phyloP scores from a whole-genome alignment of 2,113 vertebrate genomes.

The Corydoras maculifer region DNA sequence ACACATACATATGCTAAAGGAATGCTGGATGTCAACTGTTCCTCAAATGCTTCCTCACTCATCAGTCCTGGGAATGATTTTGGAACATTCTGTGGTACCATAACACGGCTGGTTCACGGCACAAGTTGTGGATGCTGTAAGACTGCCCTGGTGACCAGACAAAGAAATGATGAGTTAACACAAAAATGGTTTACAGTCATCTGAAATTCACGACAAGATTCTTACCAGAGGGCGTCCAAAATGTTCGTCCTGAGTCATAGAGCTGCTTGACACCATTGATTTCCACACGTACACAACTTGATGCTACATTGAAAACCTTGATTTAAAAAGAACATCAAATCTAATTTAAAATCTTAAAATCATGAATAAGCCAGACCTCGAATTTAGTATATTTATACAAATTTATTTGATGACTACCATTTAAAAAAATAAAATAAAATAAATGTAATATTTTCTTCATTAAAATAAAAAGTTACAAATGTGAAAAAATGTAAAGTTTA shows the following conservation, averaged over 20 bases:
- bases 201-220: neutral
- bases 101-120: slow-evolving; percentile 56
- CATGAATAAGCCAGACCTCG: neutral
- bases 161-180: neutral
- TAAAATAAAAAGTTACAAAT: too few species aligned
- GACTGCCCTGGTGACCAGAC: slow-evolving; percentile 51
- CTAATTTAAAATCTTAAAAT: neutral
- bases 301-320: slow-evolving; percentile 61
- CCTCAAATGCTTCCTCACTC: too few species aligned
- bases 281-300: slow-evolving; percentile 56
- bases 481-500: too few species aligned
- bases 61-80: slow-evolving; percentile 6
- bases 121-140: slow-evolving; percentile 60
- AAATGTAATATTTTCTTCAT: too few species aligned
- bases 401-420: too few species aligned
- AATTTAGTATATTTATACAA: too few species aligned
- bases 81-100: slow-evolving; percentile 56
- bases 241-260: slow-evolving; percentile 52
- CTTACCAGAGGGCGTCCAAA: slow-evolving; percentile 62
- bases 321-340: neutral
- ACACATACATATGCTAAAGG: neutral
- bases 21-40: neutral
- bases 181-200: neutral
- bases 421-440: too few species aligned
- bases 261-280: slow-evolving; percentile 43